Evolutionary conservation across 1,140 invertebrate genomes (phyloP).

Genomic region (Stegodyphus dumicola): DNA sequence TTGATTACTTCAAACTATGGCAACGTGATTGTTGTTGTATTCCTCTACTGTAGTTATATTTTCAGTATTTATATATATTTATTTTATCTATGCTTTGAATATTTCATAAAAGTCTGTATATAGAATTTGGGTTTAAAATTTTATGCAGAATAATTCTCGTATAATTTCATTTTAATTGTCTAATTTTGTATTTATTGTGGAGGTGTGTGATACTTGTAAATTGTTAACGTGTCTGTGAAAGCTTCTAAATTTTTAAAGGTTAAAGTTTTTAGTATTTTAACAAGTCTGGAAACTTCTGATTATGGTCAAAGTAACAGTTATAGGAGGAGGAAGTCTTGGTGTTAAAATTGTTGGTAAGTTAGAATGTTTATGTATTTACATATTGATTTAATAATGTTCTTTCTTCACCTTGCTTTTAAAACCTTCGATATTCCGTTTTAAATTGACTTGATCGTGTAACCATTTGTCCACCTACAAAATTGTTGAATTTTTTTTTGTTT

Average conservation of each 20-base stretch:
- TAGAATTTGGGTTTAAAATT: neutral
- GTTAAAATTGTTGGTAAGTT: constrained; percentile 70
- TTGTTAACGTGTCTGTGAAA: too few relatives aligned
- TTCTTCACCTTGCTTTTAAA: too few relatives aligned
- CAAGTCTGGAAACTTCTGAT: neutral
- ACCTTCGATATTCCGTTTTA: too few relatives aligned
- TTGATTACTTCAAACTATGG: constrained; percentile 41
- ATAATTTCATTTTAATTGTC: too few relatives aligned
- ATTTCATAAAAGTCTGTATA: neutral
- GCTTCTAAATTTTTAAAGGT: too few relatives aligned
- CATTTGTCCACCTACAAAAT: too few relatives aligned
- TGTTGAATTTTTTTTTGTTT: too few relatives aligned
- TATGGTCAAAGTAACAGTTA: constrained; percentile 70
- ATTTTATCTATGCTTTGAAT: neutral
- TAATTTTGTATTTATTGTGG: too few relatives aligned
- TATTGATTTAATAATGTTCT: neutral
- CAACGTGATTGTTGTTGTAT: constrained; percentile 3
- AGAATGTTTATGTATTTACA: neutral
- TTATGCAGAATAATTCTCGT: neutral
- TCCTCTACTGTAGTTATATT: neutral
- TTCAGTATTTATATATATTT: neutral
- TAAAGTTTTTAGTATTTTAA: too few relatives aligned
- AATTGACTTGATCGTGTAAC: too few relatives aligned
- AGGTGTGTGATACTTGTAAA: too few relatives aligned
- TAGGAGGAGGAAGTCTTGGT: constrained; percentile 70